Base-by-base conservation (phyloP, 2,113 vertebrate species). In the Ochotona curzoniae region DNA sequence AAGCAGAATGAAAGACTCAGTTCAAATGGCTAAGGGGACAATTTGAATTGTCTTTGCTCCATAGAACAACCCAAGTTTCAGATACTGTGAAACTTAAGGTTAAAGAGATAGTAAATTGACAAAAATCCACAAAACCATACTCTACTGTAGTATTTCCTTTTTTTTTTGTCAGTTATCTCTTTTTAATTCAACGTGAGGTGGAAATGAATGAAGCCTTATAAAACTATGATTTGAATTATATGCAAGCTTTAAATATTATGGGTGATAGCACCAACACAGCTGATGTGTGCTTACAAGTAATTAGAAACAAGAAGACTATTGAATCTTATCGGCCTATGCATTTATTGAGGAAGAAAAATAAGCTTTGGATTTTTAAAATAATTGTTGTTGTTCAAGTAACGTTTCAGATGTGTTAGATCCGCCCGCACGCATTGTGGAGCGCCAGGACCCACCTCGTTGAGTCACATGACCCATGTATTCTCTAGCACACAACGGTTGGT, bases 181-280 rank as follows among this genome's bases (percentile, higher is more conserved):
- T 32, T 78, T 44, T 84, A 73, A 63, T 12, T 96, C 26, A 51
- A 30, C 47, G 82, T 85, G 28, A 25, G 49, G 23, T 91, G 35
- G n/a, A 44, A 44, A 44, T 44, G 38, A 79, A 28, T 32, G 90
- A 30, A 87, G 15, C 10, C 80, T 83, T 71, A 32, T 2, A 79
- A 90, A 89, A 63, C 66, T 74, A 51, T 83, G 35, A 4, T 49
- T 69, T 88, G 78, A 78, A 74, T 85, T 51, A 15, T 47, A 90
- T 57, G 79, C 61, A 44, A 44, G 12, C 51, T 94, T 94, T 82
- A 90, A 83, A 63, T 60, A 66, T n/a, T 49, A 93, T 51, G n/a
- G 79, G n/a, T 13, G 61, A 49, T 17, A 83, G 38, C 81, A 25
- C 71, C 38, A 67, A 86, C 35, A 49, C 47, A 38, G 51, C 60